phyloP scores from a whole-genome alignment of 2,888 invertebrate species.

The Tenthredo livida region DNA sequence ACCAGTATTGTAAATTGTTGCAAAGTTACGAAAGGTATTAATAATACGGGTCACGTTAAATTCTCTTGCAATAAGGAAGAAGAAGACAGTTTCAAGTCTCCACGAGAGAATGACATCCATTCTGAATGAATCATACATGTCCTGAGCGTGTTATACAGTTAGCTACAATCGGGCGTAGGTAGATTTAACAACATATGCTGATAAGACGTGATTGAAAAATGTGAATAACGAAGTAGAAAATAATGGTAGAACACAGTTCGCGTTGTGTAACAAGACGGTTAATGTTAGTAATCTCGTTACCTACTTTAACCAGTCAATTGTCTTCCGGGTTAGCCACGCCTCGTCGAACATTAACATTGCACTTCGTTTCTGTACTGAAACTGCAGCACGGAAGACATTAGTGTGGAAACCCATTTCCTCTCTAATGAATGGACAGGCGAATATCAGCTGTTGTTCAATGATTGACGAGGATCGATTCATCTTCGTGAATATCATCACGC shows the following conservation, averaged over 20 bases:
- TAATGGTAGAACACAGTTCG: neutral
- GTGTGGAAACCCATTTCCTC: conserved; percentile 39
- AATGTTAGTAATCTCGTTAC: conserved; percentile 45
- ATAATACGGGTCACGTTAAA: neutral
- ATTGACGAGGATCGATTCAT: conserved; percentile 12
- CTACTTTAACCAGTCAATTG: conserved; percentile 38
- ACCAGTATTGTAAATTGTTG: neutral
- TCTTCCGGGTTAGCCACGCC: conserved; percentile 47
- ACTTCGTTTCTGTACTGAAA: neutral
- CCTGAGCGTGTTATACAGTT: neutral
- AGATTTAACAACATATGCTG: neutral
- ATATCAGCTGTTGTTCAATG: neutral
- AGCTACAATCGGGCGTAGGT: neutral
- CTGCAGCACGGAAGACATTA: conserved; percentile 26
- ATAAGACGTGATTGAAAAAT: conserved; percentile 22
- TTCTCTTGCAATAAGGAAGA: neutral
- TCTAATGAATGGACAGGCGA: neutral
- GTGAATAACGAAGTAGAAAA: conserved; percentile 13
- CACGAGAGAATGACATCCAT: neutral
- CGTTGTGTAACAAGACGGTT: conserved; percentile 35
- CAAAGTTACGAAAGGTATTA: conserved; percentile 10
- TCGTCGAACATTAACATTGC: conserved; percentile 37
- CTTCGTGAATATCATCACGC: neutral
- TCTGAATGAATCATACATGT: neutral
- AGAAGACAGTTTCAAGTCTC: neutral